phyloP scores from a whole-genome alignment of 2,797 vertebrate genomes.

The Periparus ater region DNA sequence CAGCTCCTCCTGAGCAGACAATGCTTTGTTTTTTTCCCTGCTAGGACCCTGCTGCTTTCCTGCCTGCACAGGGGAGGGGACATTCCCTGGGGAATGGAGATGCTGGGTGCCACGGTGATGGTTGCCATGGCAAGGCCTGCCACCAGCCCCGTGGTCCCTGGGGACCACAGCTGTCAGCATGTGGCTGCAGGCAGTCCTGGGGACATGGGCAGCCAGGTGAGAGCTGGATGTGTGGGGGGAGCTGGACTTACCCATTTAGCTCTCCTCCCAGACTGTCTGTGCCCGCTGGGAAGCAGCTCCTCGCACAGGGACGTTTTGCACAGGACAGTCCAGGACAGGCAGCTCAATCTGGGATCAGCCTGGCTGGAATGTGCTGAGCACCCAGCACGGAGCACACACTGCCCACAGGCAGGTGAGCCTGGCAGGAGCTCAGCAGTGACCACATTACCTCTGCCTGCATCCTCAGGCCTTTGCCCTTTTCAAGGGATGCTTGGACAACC shows the following conservation, averaged over 20 bases:
- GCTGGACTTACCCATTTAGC: background rate
- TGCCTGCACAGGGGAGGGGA: background rate
- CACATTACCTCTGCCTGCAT: background rate
- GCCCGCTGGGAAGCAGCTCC: background rate
- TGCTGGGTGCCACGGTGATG: background rate
- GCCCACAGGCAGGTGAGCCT: background rate
- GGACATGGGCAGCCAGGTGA: slow-evolving; percentile 66
- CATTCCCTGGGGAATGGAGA: background rate
- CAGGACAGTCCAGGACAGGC: rapidly evolving
- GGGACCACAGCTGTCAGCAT: background rate
- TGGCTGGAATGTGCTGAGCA: background rate
- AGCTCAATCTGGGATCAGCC: background rate
- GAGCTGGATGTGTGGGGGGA: no score
- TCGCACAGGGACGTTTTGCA: background rate
- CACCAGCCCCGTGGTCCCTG: rapidly evolving
- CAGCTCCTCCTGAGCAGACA: background rate
- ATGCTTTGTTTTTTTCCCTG: background rate
- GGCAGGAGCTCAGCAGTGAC: background rate
- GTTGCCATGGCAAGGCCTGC: background rate
- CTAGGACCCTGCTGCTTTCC: background rate
- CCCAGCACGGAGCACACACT: rapidly evolving
- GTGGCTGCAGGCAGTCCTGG: slow-evolving; percentile 44
- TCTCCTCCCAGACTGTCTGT: background rate
- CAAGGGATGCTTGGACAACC: background rate
- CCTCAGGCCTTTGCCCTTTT: background rate